phyloP scores from a whole-genome alignment of 2,888 invertebrate species.

The Noctua janthe region DNA sequence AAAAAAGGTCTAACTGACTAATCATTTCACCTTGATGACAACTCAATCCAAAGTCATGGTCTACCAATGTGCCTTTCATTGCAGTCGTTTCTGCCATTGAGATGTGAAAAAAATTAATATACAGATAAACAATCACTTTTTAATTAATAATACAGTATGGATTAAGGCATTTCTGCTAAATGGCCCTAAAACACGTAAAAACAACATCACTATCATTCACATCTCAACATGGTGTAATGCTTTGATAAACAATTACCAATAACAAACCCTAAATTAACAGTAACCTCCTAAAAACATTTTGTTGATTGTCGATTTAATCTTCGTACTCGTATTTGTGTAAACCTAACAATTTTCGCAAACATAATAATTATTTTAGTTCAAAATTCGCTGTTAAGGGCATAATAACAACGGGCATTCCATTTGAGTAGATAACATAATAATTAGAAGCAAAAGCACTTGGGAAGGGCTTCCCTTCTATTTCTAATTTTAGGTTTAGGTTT shows the following conservation, averaged over 20 bases:
- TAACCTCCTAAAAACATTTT: background rate
- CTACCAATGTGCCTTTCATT: too few relatives aligned
- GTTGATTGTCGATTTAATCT: background rate
- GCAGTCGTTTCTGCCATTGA: too few relatives aligned
- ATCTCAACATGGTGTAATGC: background rate
- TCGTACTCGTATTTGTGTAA: background rate
- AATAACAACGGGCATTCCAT: background rate
- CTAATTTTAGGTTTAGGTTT: background rate
- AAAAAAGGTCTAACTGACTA: too few relatives aligned
- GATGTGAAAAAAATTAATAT: background rate
- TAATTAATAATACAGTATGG: background rate
- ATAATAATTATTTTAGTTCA: background rate
- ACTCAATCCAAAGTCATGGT: too few relatives aligned
- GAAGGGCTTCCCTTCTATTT: background rate
- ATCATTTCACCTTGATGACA: too few relatives aligned
- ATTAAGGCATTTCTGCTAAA: background rate
- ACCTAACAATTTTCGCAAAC: background rate
- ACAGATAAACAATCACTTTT: background rate
- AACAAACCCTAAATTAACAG: background rate
- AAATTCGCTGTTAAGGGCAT: slow-evolving; percentile 6
- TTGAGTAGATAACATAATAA: background rate
- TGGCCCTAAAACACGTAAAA: background rate
- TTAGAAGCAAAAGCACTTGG: too few relatives aligned
- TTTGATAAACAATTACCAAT: background rate
- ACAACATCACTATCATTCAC: background rate